Conservation (phyloP, 2,113 vertebrate species). For the Cyphomyrus discorhynchus region DNA sequence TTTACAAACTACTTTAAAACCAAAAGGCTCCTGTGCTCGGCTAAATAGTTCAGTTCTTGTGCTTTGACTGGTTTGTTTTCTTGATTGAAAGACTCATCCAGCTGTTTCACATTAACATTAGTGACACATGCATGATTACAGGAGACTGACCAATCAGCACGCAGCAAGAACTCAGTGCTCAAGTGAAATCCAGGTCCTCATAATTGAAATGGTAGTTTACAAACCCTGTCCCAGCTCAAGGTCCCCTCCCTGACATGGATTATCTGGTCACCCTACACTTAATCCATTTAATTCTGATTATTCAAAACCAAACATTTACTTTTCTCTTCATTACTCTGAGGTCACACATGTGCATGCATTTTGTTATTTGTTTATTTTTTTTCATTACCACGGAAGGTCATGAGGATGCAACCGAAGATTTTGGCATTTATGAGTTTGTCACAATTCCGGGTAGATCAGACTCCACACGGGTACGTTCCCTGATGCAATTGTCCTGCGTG, state of each 20-base stretch:
- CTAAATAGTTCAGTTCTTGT: neutral
- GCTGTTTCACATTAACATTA: neutral
- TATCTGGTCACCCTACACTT: neutral
- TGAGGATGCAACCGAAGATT: constrained; percentile 86
- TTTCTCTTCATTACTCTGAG: neutral
- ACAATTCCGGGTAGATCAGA: constrained; percentile 72
- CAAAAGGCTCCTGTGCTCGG: neutral
- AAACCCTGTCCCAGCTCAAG: neutral
- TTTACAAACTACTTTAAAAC: neutral
- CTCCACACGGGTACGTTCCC: constrained; percentile 66
- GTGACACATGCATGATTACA: neutral
- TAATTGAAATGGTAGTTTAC: no score
- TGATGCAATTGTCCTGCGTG: neutral
- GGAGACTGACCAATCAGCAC: neutral
- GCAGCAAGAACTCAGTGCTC: no score
- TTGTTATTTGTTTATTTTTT: constrained; percentile 21
- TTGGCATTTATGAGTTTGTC: constrained; percentile 94
- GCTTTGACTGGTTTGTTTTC: neutral
- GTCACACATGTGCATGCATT: constrained; percentile 1
- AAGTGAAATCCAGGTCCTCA: no score
- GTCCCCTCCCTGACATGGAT: neutral
- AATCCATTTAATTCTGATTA: neutral
- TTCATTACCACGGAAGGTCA: constrained; percentile 66
- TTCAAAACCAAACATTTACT: neutral
- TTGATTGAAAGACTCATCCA: neutral